A percentile compares a stretch with the other conserved stretches of the same genome.
These are phyloP conservation scores for Calameuta pallipes DNA, from an alignment of 2,888 invertebrate genomes.

Conservation along the genomic window DNA sequence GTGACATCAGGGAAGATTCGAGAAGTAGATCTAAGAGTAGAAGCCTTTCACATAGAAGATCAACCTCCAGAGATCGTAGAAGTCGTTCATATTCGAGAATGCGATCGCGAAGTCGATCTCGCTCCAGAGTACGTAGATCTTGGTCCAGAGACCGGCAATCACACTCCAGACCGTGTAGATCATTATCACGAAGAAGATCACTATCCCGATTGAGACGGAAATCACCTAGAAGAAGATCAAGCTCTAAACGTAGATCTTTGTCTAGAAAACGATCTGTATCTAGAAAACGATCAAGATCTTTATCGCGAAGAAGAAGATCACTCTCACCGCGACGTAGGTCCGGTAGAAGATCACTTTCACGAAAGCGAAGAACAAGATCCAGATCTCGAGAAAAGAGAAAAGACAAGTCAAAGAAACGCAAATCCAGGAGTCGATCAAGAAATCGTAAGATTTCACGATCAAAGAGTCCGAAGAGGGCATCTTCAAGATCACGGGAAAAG, in stretches of 20 bases:
- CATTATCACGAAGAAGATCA: conserved; percentile 51
- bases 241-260: conserved; percentile 28
- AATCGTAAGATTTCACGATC: conserved; percentile 55
- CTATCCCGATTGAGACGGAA: conserved; percentile 50
- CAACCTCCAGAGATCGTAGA: conserved; percentile 57
- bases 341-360: conserved; percentile 37
- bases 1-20: conserved; percentile 70
- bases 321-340: conserved; percentile 34
- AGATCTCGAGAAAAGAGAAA: conserved; percentile 49
- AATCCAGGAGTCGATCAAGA: conserved; percentile 59
- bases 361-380: conserved; percentile 41
- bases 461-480: conserved; percentile 50
- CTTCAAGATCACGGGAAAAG: conserved; percentile 57
- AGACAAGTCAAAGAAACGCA: conserved; percentile 58
- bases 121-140: conserved; percentile 49
- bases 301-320: conserved; percentile 38
- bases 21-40: conserved; percentile 45
- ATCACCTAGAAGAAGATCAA: conserved; percentile 41
- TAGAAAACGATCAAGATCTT: conserved; percentile 41
- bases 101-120: conserved; percentile 53
- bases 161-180: conserved; percentile 43
- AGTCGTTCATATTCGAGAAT: conserved; percentile 53
- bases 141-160: conserved; percentile 53
- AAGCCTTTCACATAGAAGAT: conserved; percentile 52
- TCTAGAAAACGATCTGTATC: conserved; percentile 35